Percentiles rank a stretch among this genome's conserved stretches.
Evolutionary conservation across 2,113 vertebrate species (phyloP).

Genomic region (Calidris pugnax): DNA sequence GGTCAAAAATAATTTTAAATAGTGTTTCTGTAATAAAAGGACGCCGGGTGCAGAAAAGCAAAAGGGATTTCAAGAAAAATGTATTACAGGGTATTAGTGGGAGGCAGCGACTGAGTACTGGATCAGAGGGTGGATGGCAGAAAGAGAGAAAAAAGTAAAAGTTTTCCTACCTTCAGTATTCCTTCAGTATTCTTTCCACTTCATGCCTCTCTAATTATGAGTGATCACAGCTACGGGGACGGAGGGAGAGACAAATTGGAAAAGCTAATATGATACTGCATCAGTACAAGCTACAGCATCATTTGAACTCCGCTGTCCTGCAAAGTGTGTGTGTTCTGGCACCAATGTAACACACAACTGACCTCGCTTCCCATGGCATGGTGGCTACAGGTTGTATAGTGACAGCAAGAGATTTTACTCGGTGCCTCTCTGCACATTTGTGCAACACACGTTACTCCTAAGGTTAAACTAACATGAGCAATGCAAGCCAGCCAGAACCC

Average conservation of each 20-base stretch:
- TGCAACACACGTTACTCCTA: background rate
- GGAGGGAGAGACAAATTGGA: background rate
- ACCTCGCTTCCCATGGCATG: fast-evolving
- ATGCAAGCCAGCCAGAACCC: background rate
- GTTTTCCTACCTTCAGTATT: background rate
- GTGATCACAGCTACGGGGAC: fast-evolving
- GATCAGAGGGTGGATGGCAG: background rate
- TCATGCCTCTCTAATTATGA: background rate
- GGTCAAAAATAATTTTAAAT: background rate
- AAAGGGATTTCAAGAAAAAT: background rate
- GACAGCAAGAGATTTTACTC: background rate
- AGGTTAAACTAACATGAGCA: background rate
- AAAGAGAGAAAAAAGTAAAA: background rate
- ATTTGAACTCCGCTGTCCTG: background rate
- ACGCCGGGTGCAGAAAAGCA: background rate
- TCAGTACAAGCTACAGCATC: background rate
- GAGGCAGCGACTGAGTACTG: background rate
- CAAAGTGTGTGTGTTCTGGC: background rate
- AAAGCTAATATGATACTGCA: background rate
- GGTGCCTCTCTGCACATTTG: background rate
- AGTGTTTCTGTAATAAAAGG: background rate
- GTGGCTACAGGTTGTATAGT: fast-evolving
- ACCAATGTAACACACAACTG: background rate
- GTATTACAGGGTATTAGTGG: fast-evolving
- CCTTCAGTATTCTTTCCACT: background rate